These are phyloP conservation scores for Phrynocephalus vlangalii DNA, from an alignment of 2,797 vertebrate genomes.

Conservation along the genomic window DNA sequence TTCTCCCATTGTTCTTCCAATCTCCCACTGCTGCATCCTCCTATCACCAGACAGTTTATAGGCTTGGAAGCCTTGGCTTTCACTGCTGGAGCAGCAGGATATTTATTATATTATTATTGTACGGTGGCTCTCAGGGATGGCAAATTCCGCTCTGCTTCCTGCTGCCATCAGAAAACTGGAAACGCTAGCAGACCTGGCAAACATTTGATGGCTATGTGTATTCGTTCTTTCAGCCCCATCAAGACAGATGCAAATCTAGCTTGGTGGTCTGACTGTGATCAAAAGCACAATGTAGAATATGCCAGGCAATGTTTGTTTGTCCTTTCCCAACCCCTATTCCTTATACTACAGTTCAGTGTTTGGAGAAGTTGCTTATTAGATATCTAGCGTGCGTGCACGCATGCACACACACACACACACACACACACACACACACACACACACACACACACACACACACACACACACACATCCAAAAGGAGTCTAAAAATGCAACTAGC, in stretches of 20 bases:
- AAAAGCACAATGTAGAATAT: conserved; percentile 45
- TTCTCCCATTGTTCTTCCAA: conserved; percentile 19
- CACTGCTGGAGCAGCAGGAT: conserved; percentile 61
- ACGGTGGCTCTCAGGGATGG: conserved; percentile 61
- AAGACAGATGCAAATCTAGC: conserved; percentile 50
- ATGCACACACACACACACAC: too few species aligned
- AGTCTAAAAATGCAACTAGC: too few species aligned
- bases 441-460: too few species aligned
- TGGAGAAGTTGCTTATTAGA: neutral
- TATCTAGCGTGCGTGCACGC: neutral
- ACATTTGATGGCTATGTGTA: conserved; percentile 73
- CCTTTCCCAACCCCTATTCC: conserved; percentile 13
- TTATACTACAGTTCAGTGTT: neutral
- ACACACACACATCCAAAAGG: too few species aligned
- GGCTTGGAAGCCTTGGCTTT: conserved; percentile 61
- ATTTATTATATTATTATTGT: conserved; percentile 69
- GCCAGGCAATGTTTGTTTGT: conserved; percentile 33
- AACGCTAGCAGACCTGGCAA: conserved; percentile 67
- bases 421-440: too few species aligned
- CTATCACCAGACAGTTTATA: conserved; percentile 58
- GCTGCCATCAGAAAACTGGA: conserved; percentile 58
- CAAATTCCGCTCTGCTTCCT: conserved; percentile 59
- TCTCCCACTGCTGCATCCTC: conserved; percentile 64
- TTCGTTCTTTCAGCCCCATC: conserved; percentile 52
- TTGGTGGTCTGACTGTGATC: conserved; percentile 53